Conservation (phyloP, 2,888 invertebrate genomes). For the Chymomyza procnemis region DNA sequence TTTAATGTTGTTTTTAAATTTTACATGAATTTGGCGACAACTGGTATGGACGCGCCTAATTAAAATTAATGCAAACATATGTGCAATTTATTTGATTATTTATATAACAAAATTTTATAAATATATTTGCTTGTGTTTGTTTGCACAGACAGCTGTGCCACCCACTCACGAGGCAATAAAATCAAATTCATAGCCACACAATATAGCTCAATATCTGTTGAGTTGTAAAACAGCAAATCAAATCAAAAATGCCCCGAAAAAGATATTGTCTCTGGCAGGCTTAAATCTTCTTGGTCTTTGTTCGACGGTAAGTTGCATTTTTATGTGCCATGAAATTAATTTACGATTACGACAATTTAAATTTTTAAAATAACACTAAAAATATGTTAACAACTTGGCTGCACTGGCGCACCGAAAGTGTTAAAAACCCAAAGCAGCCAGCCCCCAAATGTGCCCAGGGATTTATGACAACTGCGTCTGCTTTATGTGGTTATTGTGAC, state of each 20-base stretch:
- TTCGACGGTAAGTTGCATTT: constrained; percentile 45
- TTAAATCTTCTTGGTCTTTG: constrained; percentile 1
- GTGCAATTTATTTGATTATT: neutral
- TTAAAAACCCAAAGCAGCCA: constrained; percentile 48
- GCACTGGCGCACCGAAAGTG: constrained; percentile 59
- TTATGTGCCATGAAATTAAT: constrained; percentile 78
- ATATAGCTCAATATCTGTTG: constrained; percentile 29
- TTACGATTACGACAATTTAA: constrained; percentile 76
- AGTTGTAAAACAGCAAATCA: constrained; percentile 35
- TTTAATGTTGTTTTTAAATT: constrained; percentile 67
- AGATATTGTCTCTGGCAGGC: constrained; percentile 9
- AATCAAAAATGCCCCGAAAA: neutral
- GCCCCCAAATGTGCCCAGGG: constrained; percentile 54
- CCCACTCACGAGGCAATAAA: constrained; percentile 40
- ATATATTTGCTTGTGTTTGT: constrained; percentile 5
- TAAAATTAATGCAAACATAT: constrained; percentile 13
- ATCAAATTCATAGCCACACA: neutral
- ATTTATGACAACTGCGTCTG: constrained; percentile 44
- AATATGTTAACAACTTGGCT: constrained; percentile 62
- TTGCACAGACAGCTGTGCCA: constrained; percentile 33
- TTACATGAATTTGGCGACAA: constrained; percentile 43
- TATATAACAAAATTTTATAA: constrained; percentile 13
- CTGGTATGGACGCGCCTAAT: neutral
- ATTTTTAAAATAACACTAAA: constrained; percentile 73
- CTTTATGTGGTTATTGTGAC: constrained; percentile 22